Evolutionary conservation across 2,113 vertebrate genomes (phyloP), one percentile per base, ranked within the genome.

Genomic region (Bagarius yarrelli): DNA sequence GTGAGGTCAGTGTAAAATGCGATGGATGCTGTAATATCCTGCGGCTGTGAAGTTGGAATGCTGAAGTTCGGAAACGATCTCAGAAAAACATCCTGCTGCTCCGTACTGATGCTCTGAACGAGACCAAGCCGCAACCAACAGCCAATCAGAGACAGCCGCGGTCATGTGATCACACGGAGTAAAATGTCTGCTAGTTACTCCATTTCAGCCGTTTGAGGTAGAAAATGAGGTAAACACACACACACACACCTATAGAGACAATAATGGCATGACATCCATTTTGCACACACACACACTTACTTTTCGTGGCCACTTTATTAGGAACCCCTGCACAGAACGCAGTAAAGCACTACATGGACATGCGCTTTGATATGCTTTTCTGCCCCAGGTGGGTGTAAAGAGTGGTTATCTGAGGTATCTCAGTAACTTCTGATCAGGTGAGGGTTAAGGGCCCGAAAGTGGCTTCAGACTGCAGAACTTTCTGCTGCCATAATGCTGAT

Each of bases 241-340:
- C 61, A 69, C 18, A 36, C 32, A 14, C 9, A 66, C 4, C 19
- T 32, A 63, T 15, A 63, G n/a, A n/a, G n/a, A n/a, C n/a, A 50
- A 27, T 50, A 70, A 47, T 1, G 0, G 19, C 63, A 66, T 19
- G 3, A 27, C 57, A 60, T 4, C 15, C 11, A n/a, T 32, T 47
- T n/a, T 44, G 6, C 13, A 16, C 8, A 50, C 23, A 25, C 23
- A 16, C 23, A 3, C 40, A 15, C 1, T 12, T 27, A 1, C 61
- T 15, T n/a, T n/a, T n/a, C 1, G 13, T 25, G 40, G 66, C 40
- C 66, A 69, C 66, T 69, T 69, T 69, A 69, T 69, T 47, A 69
- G 66, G 66, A 69, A 47, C 36, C 40, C 64, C 11, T 2, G 4
- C 36, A 40, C 64, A 14, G n/a, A n/a, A n/a, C n/a, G n/a, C n/a